phyloP scores from a whole-genome alignment of 1,140 invertebrate genomes.

The Calycopis cecrops region DNA sequence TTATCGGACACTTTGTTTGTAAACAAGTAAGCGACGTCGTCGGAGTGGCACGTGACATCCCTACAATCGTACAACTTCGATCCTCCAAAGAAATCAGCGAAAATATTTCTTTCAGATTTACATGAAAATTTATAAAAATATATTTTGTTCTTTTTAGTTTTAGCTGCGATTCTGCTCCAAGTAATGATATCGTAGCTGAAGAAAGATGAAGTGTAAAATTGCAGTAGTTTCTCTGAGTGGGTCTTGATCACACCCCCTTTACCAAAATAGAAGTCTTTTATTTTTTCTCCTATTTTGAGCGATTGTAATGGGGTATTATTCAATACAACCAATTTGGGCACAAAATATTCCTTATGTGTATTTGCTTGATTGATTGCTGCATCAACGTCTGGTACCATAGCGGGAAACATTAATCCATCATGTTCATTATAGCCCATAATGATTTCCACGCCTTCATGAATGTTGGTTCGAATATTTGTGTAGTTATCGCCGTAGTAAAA shows the following conservation, averaged over 20 bases:
- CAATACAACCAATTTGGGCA: neutral
- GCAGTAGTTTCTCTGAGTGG: neutral
- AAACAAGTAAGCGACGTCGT: neutral
- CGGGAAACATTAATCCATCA: neutral
- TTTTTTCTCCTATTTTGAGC: neutral
- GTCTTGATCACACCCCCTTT: neutral
- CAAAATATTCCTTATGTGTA: neutral
- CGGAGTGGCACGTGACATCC: neutral
- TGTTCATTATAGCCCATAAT: neutral
- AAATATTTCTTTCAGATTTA: neutral
- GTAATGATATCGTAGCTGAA: neutral
- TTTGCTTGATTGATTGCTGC: neutral
- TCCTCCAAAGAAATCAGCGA: neutral
- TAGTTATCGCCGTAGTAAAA: neutral
- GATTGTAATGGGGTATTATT: neutral
- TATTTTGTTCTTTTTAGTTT: neutral
- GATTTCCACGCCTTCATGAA: neutral
- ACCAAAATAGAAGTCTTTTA: neutral
- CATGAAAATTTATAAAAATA: neutral
- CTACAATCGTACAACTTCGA: neutral
- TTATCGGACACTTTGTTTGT: neutral
- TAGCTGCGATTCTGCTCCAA: neutral
- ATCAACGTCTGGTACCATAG: neutral
- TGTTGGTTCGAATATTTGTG: neutral
- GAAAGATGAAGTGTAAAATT: neutral